phyloP scores from a whole-genome alignment of 1,140 invertebrate species.

The Alviniconcha marisindica region DNA sequence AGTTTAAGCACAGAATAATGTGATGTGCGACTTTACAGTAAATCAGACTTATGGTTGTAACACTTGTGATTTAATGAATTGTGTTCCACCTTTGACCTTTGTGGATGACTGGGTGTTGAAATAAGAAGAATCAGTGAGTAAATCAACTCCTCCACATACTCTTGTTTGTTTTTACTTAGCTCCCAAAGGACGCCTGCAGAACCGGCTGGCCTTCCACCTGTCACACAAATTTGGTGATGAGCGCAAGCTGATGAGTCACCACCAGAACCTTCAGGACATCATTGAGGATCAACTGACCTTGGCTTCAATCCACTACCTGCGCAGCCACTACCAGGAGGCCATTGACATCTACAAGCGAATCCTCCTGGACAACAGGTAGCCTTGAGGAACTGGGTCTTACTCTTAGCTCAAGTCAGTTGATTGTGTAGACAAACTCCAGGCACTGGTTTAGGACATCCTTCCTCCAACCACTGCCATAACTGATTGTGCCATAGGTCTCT shows the following conservation, averaged over 20 bases:
- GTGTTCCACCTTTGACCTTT: too few relatives aligned
- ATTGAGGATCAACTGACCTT: slow-evolving; percentile 96
- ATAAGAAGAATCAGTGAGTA: too few relatives aligned
- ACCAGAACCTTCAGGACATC: slow-evolving; percentile 90
- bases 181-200: slow-evolving; percentile 78
- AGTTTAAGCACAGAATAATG: too few relatives aligned
- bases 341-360: slow-evolving; percentile 99
- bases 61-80: too few relatives aligned
- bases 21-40: too few relatives aligned
- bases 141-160: too few relatives aligned
- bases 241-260: slow-evolving; percentile 86
- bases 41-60: too few relatives aligned
- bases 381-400: not conserved
- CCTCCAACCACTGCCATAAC: too few relatives aligned
- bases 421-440: not conserved
- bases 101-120: too few relatives aligned
- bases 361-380: slow-evolving; percentile 91
- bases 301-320: slow-evolving; percentile 96
- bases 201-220: slow-evolving; percentile 92
- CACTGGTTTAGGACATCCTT: too few relatives aligned
- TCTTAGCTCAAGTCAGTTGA: too few relatives aligned
- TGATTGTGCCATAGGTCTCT: too few relatives aligned
- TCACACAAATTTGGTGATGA: slow-evolving; percentile 96
- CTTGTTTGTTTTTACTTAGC: slow-evolving; percentile 57
- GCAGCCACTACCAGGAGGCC: slow-evolving; percentile 98